These are phyloP conservation scores for Acanthurus tractus DNA, from an alignment of 2,797 vertebrate species.

Conservation along the genomic window DNA sequence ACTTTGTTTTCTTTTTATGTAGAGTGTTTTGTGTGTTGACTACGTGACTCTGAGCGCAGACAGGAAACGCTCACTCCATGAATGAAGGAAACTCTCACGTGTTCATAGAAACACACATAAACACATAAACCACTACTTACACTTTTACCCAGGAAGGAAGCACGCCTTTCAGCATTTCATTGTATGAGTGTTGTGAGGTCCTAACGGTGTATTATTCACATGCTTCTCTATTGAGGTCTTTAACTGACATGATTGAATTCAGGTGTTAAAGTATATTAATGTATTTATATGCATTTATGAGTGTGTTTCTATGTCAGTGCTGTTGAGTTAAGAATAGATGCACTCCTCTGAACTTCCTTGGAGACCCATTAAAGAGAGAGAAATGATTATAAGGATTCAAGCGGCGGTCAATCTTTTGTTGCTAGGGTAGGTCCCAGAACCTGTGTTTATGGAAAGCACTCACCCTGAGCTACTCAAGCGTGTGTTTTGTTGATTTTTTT, in stretches of 20 bases:
- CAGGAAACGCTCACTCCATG: constrained; percentile 82
- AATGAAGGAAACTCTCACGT: constrained; percentile 82
- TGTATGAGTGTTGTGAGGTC: constrained; percentile 45
- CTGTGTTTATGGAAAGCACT: constrained; percentile 47
- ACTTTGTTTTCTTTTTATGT: constrained; percentile 26
- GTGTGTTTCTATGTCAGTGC: constrained; percentile 52
- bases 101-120: constrained; percentile 56
- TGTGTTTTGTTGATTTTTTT: constrained; percentile 47
- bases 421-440: constrained; percentile 65
- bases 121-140: constrained; percentile 60
- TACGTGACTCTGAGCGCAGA: constrained; percentile 51
- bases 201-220: constrained; percentile 17
- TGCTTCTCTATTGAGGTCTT: not conserved
- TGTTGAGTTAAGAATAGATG: constrained; percentile 53
- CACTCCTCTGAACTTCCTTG: constrained; percentile 65
- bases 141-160: constrained; percentile 81
- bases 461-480: constrained; percentile 21
- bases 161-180: constrained; percentile 49
- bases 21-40: constrained; percentile 48
- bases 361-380: constrained; percentile 67
- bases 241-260: not conserved
- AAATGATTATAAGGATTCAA: constrained; percentile 75
- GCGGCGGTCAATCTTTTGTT: constrained; percentile 74
- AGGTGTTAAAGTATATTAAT: constrained; percentile 1
- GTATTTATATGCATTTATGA: constrained; percentile 19